Evolutionary conservation across 2,888 invertebrate genomes (phyloP), one percentile per base, ranked within the genome.

Genomic region (Dione vanillae): DNA sequence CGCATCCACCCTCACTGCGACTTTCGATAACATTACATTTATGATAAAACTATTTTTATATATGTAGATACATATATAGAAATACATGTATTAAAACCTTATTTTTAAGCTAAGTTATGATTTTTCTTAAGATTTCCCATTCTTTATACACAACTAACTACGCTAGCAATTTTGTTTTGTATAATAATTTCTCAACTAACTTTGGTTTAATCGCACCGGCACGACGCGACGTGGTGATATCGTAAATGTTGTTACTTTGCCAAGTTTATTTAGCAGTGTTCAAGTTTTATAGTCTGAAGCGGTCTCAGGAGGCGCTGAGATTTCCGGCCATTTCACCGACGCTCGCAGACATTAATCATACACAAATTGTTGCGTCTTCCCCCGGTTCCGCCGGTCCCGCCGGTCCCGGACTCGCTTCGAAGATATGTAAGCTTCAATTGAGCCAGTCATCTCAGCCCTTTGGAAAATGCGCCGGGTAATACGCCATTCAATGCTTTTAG

Each of bases 391-490:
- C 9, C 43, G 37, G 62, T 47, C 54, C 70, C 71, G 70, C 65
- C 56, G 65, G 72, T 16, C 49, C 62, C 41, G 67, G 64, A 27
- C 56, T 20, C 67, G 47, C 62, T 52, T 20, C 54, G 56, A 72
- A 78, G 87, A 85, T 85, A 84, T 84, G 82, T 83, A 80, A 82
- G 87, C 83, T 85, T 77, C 83, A 80, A 79, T 87, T 78, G 87
- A 86, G 89, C 89, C 88, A 87, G 90, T 89, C 90, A 89, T 86
- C 83, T 75, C 78, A 73, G 78, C 78, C 79, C 79, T 82, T 82
- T 83, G 72, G 67, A 81, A 80, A 79, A 80, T 79, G 78, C 76
- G 75, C 74, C 73, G 76, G 82, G 81, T 83, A 83, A 84, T 78
- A 78, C 75, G 75, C 77, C 73, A 75, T 82, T 82, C 67, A 75